These are phyloP conservation scores for Calephelis virginiensis DNA, from an alignment of 1,140 invertebrate species.

Conservation along the genomic window DNA sequence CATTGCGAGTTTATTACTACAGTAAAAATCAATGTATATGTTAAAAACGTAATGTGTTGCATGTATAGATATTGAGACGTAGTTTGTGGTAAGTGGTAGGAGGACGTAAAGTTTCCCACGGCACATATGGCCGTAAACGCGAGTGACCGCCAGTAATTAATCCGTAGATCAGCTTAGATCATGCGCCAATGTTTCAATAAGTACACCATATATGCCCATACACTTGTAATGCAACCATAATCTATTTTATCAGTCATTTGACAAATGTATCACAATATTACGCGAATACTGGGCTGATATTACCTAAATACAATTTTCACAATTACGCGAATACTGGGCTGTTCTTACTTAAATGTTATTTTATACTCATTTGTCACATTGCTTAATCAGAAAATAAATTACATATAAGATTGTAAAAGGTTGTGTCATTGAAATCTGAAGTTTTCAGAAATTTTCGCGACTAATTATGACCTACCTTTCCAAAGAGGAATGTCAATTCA, in stretches of 20 bases:
- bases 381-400: no score
- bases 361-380: no score
- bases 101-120: slow-evolving; percentile 50
- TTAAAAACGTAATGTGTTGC: neutral
- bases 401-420: no score
- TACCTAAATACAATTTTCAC: neutral
- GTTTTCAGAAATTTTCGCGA: no score
- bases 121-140: slow-evolving; percentile 39
- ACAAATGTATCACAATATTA: slow-evolving; percentile 10
- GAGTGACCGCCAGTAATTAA: slow-evolving; percentile 32
- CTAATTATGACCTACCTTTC: no score
- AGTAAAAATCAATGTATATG: neutral
- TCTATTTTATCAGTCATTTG: slow-evolving; percentile 10
- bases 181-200: slow-evolving; percentile 14
- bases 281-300: neutral
- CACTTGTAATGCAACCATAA: neutral
- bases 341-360: no score
- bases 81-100: slow-evolving; percentile 21
- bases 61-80: neutral
- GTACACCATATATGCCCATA: neutral
- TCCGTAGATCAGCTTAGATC: slow-evolving; percentile 22
- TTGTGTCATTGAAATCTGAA: no score
- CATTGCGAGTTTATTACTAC: slow-evolving; percentile 1
- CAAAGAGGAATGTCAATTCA: neutral
- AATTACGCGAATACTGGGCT: no score